Conservation (phyloP, 2,888 invertebrate species). For the Caenorhabditis uteleia region DNA sequence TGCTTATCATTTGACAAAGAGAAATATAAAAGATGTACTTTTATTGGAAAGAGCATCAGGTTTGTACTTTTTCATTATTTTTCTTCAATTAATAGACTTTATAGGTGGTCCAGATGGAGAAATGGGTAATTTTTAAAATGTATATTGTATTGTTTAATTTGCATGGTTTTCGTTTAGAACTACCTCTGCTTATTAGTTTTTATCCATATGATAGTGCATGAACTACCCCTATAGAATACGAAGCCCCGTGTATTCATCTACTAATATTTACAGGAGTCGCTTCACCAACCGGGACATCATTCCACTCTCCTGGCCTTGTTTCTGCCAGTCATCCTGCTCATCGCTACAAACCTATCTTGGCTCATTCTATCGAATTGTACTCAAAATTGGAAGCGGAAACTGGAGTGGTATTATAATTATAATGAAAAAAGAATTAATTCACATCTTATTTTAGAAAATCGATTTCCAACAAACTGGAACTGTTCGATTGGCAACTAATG, state of each 20-base stretch:
- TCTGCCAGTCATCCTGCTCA: conserved; percentile 71
- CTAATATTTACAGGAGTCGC: conserved; percentile 42
- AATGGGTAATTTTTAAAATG: conserved; percentile 11
- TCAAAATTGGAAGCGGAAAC: conserved; percentile 71
- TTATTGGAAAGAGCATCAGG: conserved; percentile 53
- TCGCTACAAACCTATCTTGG: conserved; percentile 71
- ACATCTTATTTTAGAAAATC: conserved; percentile 65
- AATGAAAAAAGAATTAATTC: background rate
- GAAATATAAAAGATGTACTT: conserved; percentile 67
- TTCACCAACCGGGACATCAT: conserved; percentile 51
- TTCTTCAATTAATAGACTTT: background rate
- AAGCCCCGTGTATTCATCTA: no score
- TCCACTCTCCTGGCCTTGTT: conserved; percentile 66
- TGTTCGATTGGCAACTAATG: conserved; percentile 70
- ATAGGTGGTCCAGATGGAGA: conserved; percentile 12
- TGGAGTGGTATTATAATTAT: conserved; percentile 64
- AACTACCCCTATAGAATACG: no score
- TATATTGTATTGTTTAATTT: conserved; percentile 11
- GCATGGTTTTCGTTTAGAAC: background rate
- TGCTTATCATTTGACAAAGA: conserved; percentile 71
- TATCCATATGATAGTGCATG: no score
- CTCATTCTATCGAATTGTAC: conserved; percentile 71
- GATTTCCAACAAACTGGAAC: conserved; percentile 71
- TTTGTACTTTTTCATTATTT: conserved; percentile 6
- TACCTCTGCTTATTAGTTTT: no score